Evolutionary conservation across 2,888 invertebrate species (phyloP).

Genomic region (Ellobium chinense): DNA sequence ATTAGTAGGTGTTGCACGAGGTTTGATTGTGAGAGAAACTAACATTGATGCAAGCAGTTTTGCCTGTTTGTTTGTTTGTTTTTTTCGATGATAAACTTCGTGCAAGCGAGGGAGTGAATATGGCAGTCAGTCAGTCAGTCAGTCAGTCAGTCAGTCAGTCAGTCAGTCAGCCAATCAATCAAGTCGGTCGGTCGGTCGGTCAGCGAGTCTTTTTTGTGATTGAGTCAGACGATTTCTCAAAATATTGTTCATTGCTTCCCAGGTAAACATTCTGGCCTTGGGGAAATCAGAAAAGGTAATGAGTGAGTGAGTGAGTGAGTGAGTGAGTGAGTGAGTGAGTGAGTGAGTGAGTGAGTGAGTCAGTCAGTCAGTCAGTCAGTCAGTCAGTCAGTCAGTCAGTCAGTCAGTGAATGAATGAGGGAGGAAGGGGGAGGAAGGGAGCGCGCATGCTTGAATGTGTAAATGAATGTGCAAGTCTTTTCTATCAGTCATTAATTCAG

Average conservation of each 20-base stretch:
- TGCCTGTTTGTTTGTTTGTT: neutral
- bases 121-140: neutral
- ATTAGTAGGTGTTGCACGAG: too few species aligned
- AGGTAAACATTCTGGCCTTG: too few species aligned
- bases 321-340: neutral
- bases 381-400: neutral
- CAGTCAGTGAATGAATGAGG: neutral
- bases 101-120: neutral
- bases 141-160: neutral
- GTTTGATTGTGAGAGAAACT: too few species aligned
- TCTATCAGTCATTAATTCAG: neutral
- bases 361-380: neutral
- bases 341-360: constrained; percentile 3
- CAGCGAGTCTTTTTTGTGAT: too few species aligned
- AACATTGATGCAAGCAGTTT: neutral
- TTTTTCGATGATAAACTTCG: neutral
- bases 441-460: too few species aligned
- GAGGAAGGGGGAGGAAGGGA: too few species aligned
- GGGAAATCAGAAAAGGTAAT: too few species aligned
- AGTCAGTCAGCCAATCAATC: neutral
- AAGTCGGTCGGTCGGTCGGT: too few species aligned
- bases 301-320: neutral
- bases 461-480: too few species aligned
- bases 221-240: too few species aligned
- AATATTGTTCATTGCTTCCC: too few species aligned